Conservation (phyloP, 2,888 invertebrate species). For the Synanthedon andrenaeformis region DNA sequence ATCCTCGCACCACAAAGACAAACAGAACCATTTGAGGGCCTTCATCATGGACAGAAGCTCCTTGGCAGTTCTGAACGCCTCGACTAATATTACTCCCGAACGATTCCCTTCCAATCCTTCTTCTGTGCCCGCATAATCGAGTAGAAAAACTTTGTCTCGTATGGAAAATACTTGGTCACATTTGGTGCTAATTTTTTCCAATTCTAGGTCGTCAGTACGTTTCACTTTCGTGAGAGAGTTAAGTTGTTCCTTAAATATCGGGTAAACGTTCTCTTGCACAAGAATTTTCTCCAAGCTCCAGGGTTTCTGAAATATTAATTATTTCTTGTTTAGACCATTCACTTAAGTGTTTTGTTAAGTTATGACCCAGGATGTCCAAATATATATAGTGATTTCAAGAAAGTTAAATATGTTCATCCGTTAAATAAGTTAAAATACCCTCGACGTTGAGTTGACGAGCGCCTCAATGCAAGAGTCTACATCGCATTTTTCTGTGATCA, state of each 20-base stretch:
- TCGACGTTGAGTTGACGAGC: conserved; percentile 15
- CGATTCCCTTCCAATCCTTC: not conserved
- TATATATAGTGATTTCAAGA: no score
- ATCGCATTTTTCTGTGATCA: conserved; percentile 23
- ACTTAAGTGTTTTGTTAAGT: no score
- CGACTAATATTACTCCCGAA: conserved; percentile 13
- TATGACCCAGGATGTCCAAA: no score
- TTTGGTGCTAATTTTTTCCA: not conserved
- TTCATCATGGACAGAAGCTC: conserved; percentile 28
- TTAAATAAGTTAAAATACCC: no score
- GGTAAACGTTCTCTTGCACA: conserved; percentile 34
- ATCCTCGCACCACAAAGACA: conserved; percentile 37
- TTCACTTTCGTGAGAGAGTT: not conserved
- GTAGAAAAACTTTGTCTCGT: not conserved
- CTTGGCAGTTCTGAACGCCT: conserved; percentile 38
- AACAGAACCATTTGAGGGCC: conserved; percentile 11
- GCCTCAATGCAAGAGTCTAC: conserved; percentile 30
- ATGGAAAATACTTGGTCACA: not conserved
- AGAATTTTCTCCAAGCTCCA: conserved; percentile 29
- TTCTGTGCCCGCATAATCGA: conserved; percentile 1
- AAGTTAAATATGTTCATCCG: no score
- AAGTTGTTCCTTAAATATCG: conserved; percentile 18
- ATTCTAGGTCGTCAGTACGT: not conserved
- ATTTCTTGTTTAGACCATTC: no score
- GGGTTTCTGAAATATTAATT: conserved; percentile 21